Evolutionary conservation across 35 echinoderm and acorn worm species (phyloP).

Genomic region (Lytechinus pictus): DNA sequence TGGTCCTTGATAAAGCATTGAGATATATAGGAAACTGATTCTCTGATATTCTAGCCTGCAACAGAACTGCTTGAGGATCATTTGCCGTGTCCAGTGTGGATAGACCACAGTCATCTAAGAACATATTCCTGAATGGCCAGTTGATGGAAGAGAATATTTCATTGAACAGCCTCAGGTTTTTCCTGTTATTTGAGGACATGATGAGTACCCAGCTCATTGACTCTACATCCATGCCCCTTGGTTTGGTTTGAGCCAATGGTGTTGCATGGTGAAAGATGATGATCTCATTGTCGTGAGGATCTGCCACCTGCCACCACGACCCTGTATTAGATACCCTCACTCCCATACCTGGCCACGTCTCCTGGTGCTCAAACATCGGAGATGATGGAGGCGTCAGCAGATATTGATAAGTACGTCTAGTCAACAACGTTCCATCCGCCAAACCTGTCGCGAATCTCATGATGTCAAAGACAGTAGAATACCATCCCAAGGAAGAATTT

Average conservation of each 20-base stretch:
- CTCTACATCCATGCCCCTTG: not conserved
- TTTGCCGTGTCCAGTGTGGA: not conserved
- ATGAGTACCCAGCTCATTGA: conserved; percentile 73
- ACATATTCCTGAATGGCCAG: conserved; percentile 69
- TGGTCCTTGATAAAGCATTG: conserved; percentile 51
- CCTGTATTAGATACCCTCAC: conserved; percentile 66
- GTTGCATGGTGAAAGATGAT: conserved; percentile 63
- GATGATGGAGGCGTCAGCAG: conserved; percentile 66
- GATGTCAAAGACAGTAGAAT: conserved; percentile 85
- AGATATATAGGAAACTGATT: conserved; percentile 62
- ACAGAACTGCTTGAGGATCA: conserved; percentile 24
- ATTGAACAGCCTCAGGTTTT: conserved; percentile 66
- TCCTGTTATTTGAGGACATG: conserved; percentile 77
- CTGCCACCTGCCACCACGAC: conserved; percentile 91
- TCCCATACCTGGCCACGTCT: conserved; percentile 88
- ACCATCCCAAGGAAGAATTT: conserved; percentile 84
- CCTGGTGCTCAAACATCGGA: conserved; percentile 72
- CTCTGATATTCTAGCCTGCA: conserved; percentile 67
- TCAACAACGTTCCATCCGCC: conserved; percentile 48
- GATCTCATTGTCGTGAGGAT: conserved; percentile 91
- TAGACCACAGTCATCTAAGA: conserved; percentile 59
- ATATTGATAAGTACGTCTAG: not conserved
- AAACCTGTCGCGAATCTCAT: conserved; percentile 80
- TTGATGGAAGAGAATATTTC: conserved; percentile 56
- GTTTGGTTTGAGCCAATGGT: not conserved